phyloP scores from a whole-genome alignment of 2,888 invertebrate species.

The Clanis bilineata region DNA sequence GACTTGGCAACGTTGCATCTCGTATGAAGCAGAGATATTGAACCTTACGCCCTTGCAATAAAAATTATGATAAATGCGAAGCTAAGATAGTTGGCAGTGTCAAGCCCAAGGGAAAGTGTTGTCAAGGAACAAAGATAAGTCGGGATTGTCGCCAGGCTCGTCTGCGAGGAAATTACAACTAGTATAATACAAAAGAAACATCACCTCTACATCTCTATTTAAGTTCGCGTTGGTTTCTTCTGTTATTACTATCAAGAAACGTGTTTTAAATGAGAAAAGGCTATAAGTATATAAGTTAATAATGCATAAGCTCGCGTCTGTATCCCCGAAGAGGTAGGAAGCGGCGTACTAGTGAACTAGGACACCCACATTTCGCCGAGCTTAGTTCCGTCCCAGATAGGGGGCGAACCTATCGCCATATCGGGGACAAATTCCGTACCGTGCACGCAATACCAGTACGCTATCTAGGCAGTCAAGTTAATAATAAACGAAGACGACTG shows the following conservation, averaged over 20 bases:
- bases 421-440: too few relatives aligned
- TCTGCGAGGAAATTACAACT: conserved; percentile 72
- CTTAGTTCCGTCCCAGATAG: too few relatives aligned
- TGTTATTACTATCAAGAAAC: background rate
- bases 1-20: conserved; percentile 33
- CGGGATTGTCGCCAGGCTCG: conserved; percentile 70
- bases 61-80: conserved; percentile 29
- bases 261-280: conserved; percentile 2
- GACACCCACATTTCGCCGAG: too few relatives aligned
- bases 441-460: too few relatives aligned
- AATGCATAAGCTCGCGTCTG: too few relatives aligned
- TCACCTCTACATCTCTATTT: conserved; percentile 51
- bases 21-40: conserved; percentile 24
- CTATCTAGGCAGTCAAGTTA: too few relatives aligned
- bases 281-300: background rate
- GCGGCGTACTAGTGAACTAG: too few relatives aligned
- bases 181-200: conserved; percentile 60
- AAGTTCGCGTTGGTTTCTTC: conserved; percentile 31
- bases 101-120: conserved; percentile 74
- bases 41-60: conserved; percentile 31
- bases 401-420: too few relatives aligned
- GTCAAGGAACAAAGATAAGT: conserved; percentile 77
- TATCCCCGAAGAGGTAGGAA: too few relatives aligned
- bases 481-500: too few relatives aligned
- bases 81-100: conserved; percentile 34